Evolutionary conservation across 2,888 invertebrate genomes (phyloP), one percentile per base, ranked within the genome.

Genomic region (Macaria notata): DNA sequence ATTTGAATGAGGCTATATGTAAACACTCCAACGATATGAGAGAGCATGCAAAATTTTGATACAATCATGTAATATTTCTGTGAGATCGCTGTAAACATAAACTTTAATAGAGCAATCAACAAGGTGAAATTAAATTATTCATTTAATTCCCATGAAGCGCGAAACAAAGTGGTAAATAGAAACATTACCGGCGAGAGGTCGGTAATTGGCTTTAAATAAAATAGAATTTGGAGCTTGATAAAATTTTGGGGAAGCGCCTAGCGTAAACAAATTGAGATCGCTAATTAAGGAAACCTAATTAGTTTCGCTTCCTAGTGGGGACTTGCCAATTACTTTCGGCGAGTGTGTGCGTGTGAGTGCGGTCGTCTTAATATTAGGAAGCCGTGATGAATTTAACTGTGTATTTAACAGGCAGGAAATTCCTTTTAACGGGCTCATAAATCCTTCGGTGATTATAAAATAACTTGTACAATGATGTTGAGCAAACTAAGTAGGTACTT

Each of bases 201-300:
- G 57, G 51, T 58, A 59, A 54, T 56, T 54, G 45, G 39, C 42
- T 57, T 61, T 59, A 54, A 56, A 58, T 63, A 63, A 66, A 72
- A 68, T 66, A 49, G 57, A 70, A 74, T 68, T 66, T 65, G 46
- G 66, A 59, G 58, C 64, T 56, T 60, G 64, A 71, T 70, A 67
- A 60, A 57, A 68, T 69, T 68, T 69, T 50, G 64, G 59, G 63
- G 58, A 56, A 71, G 69, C 65, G 54, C 54, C 49, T 56, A 49
- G 59, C 63, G 62, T 66, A 68, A 67, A 69, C 69, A 73, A 72
- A 73, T 71, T 71, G 60, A 68, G 65, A 70, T 72, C 69, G 63
- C 66, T 71, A 75, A 73, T 74, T 73, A 71, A 57, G 46, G 31
- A 48, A 46, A 44, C 54, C 54, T 54, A 59, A 59, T 59, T 59